Conservation (phyloP, 1,140 invertebrate species). For the Pararge aegeria region DNA sequence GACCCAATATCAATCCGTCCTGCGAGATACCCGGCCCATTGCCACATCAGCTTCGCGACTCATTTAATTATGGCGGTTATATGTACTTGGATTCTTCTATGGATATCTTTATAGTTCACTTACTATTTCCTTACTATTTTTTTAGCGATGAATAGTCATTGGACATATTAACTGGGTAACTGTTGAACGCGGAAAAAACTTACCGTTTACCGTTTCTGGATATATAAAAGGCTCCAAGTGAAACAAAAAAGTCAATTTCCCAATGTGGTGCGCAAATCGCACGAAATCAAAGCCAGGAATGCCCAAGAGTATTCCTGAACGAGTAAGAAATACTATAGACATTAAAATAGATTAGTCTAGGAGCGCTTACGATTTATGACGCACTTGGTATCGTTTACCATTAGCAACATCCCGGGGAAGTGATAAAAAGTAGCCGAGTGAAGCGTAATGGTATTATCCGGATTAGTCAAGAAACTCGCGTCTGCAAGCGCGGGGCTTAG, state of each 20-base stretch:
- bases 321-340: background rate
- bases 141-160: too few relatives aligned
- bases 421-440: conserved; percentile 43
- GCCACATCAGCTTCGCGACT: too few relatives aligned
- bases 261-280: background rate
- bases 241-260: background rate
- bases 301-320: background rate
- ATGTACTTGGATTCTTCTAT: too few relatives aligned
- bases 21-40: too few relatives aligned
- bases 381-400: background rate
- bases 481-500: conserved; percentile 24
- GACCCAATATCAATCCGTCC: too few relatives aligned
- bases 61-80: too few relatives aligned
- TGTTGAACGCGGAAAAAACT: too few relatives aligned
- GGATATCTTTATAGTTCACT: too few relatives aligned
- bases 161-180: too few relatives aligned
- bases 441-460: conserved; percentile 47
- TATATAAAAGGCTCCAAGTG: too few relatives aligned
- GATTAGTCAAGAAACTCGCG: conserved; percentile 46
- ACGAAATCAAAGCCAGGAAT: background rate
- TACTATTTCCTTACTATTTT: too few relatives aligned
- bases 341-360: background rate
- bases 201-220: too few relatives aligned
- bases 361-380: background rate
- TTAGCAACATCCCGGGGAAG: conserved; percentile 13